Conservation (phyloP, 2,888 invertebrate species). For the Leucophora obtusa region DNA sequence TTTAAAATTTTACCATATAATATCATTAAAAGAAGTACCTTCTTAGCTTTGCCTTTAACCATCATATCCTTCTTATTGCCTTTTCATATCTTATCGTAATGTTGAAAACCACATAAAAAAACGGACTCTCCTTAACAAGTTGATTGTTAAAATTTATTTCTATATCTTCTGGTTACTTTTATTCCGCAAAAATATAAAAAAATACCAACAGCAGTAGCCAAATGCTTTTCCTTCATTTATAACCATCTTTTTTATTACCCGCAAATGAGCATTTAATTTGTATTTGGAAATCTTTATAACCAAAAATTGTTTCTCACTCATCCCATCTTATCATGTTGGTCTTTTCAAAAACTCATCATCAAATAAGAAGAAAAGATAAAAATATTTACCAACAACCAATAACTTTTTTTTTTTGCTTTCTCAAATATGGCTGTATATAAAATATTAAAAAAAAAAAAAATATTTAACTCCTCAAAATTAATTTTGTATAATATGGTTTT, state of each 20-base stretch:
- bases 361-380: neutral
- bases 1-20: constrained; percentile 3
- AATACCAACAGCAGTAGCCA: neutral
- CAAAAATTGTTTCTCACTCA: constrained; percentile 3
- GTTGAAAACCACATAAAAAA: neutral
- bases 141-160: constrained; percentile 36
- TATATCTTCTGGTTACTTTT: constrained; percentile 25
- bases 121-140: neutral
- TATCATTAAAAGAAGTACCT: constrained; percentile 20
- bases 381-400: constrained; percentile 24
- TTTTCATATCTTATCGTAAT: constrained; percentile 6
- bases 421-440: constrained; percentile 13
- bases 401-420: neutral
- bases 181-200: neutral
- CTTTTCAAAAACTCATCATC: neutral
- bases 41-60: neutral
- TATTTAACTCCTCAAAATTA: constrained; percentile 19
- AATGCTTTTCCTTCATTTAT: constrained; percentile 33
- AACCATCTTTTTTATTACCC: constrained; percentile 53
- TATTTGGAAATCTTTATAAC: constrained; percentile 32
- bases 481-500: neutral
- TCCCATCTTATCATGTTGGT: neutral
- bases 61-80: neutral
- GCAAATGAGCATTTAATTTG: constrained; percentile 63
- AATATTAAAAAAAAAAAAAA: constrained; percentile 7